Percentiles rank a stretch among this genome's conserved stretches.
Evolutionary conservation across 2,797 vertebrate genomes (phyloP).

Genomic region (Cryptoprocta ferox): DNA sequence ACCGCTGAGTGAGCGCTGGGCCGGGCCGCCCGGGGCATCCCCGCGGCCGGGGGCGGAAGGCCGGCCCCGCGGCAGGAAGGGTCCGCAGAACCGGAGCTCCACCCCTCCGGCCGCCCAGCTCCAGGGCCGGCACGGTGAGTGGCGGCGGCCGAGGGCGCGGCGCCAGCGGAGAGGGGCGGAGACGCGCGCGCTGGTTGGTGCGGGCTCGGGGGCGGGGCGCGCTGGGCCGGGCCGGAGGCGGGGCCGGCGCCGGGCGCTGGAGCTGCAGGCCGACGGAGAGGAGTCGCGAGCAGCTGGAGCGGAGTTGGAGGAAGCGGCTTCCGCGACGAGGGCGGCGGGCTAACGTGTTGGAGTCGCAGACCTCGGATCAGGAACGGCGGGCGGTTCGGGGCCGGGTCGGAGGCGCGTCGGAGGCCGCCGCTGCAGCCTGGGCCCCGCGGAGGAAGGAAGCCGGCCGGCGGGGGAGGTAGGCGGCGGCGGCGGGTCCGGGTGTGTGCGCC

Average conservation of each 20-base stretch:
- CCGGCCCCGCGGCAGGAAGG: neutral
- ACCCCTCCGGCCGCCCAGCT: neutral
- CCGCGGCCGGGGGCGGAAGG: conserved; percentile 39
- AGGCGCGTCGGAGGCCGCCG: conserved; percentile 9
- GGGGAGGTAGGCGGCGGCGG: conserved; percentile 66
- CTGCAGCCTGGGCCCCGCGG: neutral
- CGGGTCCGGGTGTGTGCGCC: conserved; percentile 56
- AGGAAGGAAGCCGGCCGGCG: conserved; percentile 45
- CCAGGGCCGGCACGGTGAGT: neutral
- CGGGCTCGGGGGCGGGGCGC: neutral
- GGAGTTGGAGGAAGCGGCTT: conserved; percentile 9
- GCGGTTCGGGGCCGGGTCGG: neutral
- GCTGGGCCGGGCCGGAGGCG: neutral
- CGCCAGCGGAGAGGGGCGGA: neutral
- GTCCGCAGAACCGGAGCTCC: neutral
- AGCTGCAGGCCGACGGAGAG: neutral
- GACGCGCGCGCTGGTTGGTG: conserved; percentile 50
- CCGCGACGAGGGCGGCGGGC: neutral
- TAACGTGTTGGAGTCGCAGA: neutral
- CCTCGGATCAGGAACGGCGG: neutral
- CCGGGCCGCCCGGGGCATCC: conserved; percentile 27
- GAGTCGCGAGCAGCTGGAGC: conserved; percentile 63
- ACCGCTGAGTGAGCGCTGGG: neutral
- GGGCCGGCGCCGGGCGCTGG: neutral
- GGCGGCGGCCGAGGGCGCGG: conserved; percentile 36